Conservation (phyloP, 2,888 invertebrate species). For the Drosophila cyrtoloma region DNA sequence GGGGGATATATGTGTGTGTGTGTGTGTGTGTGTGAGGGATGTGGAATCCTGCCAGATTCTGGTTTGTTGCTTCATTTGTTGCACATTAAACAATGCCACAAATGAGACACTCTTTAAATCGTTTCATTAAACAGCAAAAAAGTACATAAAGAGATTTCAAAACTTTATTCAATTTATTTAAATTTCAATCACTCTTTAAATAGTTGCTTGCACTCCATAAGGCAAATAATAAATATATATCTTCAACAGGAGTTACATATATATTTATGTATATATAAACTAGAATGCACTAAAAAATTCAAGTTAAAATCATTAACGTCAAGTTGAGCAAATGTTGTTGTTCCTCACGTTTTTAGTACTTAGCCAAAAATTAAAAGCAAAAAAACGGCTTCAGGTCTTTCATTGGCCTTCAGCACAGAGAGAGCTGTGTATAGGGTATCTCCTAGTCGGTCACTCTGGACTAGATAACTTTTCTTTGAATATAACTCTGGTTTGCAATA, state of each 20-base stretch:
- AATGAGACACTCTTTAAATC: slow-evolving; percentile 51
- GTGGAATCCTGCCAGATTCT: slow-evolving; percentile 9
- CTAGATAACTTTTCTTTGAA: background rate
- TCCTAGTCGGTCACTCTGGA: background rate
- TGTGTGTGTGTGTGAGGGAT: slow-evolving; percentile 2
- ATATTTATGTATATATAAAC: background rate
- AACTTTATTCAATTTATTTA: background rate
- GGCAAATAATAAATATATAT: background rate
- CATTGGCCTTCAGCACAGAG: background rate
- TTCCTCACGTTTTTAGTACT: background rate
- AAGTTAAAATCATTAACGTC: background rate
- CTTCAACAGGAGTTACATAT: background rate
- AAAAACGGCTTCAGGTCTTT: background rate
- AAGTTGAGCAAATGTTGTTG: background rate
- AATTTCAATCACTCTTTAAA: background rate
- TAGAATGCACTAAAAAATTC: background rate
- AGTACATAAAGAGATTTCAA: no score
- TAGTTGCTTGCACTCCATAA: background rate
- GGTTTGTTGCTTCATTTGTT: slow-evolving; percentile 76
- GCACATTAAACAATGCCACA: slow-evolving; percentile 64
- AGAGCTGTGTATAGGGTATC: background rate
- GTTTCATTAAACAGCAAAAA: slow-evolving; percentile 2
- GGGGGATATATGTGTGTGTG: background rate
- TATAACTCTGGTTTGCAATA: background rate
- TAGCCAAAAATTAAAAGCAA: background rate